These are phyloP conservation scores for Brachyptera risi DNA, from an alignment of 2,888 invertebrate genomes.

Conservation along the genomic window DNA sequence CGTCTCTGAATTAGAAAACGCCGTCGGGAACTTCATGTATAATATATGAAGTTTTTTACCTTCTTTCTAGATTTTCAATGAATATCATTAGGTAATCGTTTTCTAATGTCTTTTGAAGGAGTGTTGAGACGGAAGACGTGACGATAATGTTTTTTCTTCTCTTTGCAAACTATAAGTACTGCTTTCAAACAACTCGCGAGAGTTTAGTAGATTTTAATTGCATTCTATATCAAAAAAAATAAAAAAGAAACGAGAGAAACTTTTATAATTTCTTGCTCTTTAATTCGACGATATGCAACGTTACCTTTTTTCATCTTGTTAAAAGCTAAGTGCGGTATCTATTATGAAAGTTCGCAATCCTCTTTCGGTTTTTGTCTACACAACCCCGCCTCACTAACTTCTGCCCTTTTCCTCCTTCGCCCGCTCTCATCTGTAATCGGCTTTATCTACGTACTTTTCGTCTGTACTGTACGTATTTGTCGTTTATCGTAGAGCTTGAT, in stretches of 20 bases:
- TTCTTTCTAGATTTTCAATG: slow-evolving; percentile 4
- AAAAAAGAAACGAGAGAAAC: not conserved
- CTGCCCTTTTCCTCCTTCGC: not conserved
- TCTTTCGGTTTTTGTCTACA: slow-evolving; percentile 15
- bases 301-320: slow-evolving; percentile 17
- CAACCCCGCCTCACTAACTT: no score
- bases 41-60: no score
- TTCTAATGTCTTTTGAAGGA: slow-evolving; percentile 13
- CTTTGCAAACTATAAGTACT: not conserved
- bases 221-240: not conserved
- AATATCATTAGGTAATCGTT: slow-evolving; percentile 20
- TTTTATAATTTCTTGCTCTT: slow-evolving; percentile 11
- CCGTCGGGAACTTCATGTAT: no score
- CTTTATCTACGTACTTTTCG: slow-evolving; percentile 4
- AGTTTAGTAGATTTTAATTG: slow-evolving; percentile 16
- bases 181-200: not conserved
- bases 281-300: slow-evolving; percentile 19
- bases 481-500: no score
- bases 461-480: slow-evolving; percentile 8
- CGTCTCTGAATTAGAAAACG: no score
- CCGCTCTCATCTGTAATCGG: slow-evolving; percentile 1
- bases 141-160: not conserved
- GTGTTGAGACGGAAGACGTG: not conserved
- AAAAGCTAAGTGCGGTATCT: slow-evolving; percentile 17
- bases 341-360: slow-evolving; percentile 17